Evolutionary conservation across 2,113 vertebrate species (phyloP), one percentile per base, ranked within the genome.

Genomic region (Paracyprichromis sp.): DNA sequence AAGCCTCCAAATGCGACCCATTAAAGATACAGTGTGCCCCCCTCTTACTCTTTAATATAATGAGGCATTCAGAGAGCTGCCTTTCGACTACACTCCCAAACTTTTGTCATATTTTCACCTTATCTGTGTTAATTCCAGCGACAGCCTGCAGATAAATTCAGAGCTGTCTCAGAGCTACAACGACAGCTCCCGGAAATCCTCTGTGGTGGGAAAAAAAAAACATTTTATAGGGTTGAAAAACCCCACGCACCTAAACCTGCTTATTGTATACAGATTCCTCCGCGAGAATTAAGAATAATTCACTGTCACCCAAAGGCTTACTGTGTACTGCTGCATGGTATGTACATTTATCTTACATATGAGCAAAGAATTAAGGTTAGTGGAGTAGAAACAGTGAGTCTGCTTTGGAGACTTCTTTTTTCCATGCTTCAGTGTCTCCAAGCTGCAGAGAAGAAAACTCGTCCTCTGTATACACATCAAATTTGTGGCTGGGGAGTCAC

Each of bases 91-190:
- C 89, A 92, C 92, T 94, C 93, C 94, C 78, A 85, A 94, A 95
- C 92, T 94, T 95, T 94, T 93, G 92, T 95, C 93, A 94, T 93
- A 90, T 95, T 94, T 93, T 88, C 57, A 88, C 92, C 92, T 96
- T 95, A 96, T 96, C 95, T 95, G 93, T 92, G 88, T 93, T 96
- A 96, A 96, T 96, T 96, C 95, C 92, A 92, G 94, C 90, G 94
- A 94, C 94, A 94, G 93, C 93, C 92, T 86, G 88, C 92, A 93
- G 95, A 96, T 95, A 96, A 95, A 96, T 96, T 93, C 95, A 84
- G 92, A 94, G 90, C 93, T 88, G 93, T 95, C 92, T 96, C 85
- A 78, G 80, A 86, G 92, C 88, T 88, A 88, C 90, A 89, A 78
- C 94, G 95, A 95, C 93, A 94, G 92, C 92, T 95, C 91, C 84